Evolutionary conservation across 2,888 invertebrate genomes (phyloP).

Genomic region (Neoscelio sp.): DNA sequence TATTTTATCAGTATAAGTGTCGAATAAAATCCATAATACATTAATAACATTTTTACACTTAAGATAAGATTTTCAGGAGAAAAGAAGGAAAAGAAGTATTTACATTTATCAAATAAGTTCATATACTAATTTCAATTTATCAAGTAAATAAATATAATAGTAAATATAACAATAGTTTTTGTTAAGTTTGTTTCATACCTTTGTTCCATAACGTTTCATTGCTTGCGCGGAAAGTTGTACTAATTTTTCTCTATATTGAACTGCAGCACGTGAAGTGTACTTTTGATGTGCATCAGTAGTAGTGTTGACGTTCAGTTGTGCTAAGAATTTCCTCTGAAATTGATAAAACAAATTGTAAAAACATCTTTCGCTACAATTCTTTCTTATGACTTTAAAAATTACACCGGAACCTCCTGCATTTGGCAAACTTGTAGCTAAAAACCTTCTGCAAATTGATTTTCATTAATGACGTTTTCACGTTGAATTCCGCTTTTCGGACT

Average conservation of each 20-base stretch:
- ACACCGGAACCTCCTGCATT: too few relatives aligned
- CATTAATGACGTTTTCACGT: too few relatives aligned
- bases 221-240: constrained; percentile 92
- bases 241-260: constrained; percentile 96
- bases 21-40: too few relatives aligned
- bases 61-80: constrained; percentile 23
- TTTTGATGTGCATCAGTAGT: constrained; percentile 98
- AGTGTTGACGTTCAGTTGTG: constrained; percentile 93
- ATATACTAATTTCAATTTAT: background rate
- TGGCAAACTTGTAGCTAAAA: too few relatives aligned
- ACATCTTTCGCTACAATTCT: background rate
- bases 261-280: constrained; percentile 97
- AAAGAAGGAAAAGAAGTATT: too few relatives aligned
- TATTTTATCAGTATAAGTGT: constrained; percentile 68
- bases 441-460: too few relatives aligned
- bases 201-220: constrained; percentile 93
- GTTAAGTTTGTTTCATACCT: constrained; percentile 86
- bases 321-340: constrained; percentile 93
- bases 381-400: background rate
- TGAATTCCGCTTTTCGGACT: too few relatives aligned
- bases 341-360: too few relatives aligned
- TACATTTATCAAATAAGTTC: constrained; percentile 25
- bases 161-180: background rate
- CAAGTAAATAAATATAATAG: constrained; percentile 37
- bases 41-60: background rate